These are phyloP conservation scores for Psilanteris sp. DNA, from an alignment of 1,140 invertebrate genomes.

Conservation along the genomic window DNA sequence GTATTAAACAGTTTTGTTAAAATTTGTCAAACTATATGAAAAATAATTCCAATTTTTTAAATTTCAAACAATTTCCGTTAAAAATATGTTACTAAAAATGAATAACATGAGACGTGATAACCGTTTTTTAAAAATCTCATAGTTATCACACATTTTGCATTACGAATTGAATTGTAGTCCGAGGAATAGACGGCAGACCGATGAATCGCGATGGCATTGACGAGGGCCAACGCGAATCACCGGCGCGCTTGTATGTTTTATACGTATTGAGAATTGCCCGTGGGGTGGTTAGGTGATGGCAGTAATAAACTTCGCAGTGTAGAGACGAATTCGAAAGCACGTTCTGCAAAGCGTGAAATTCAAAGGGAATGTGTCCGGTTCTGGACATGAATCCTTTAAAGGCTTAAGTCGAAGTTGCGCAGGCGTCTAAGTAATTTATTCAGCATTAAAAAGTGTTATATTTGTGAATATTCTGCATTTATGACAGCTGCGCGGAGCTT, in stretches of 20 bases:
- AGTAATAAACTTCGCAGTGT: conserved; percentile 53
- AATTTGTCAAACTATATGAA: no score
- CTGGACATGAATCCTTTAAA: conserved; percentile 71
- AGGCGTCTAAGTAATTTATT: conserved; percentile 69
- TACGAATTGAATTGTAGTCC: conserved; percentile 21
- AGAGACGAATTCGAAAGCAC: conserved; percentile 61
- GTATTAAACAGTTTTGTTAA: no score
- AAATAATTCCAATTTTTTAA: no score
- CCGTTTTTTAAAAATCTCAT: no score
- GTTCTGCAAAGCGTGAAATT: conserved; percentile 73
- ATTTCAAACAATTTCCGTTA: no score
- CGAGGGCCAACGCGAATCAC: conserved; percentile 46
- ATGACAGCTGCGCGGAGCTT: conserved; percentile 20
- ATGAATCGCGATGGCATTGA: conserved; percentile 49
- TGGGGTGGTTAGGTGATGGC: conserved; percentile 44
- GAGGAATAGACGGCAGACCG: conserved; percentile 2
- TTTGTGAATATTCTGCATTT: conserved; percentile 56
- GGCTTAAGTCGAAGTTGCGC: conserved; percentile 53
- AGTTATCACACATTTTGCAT: conserved; percentile 6
- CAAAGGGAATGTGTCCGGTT: conserved; percentile 73
- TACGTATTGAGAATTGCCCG: conserved; percentile 45
- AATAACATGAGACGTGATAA: no score
- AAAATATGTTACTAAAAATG: no score
- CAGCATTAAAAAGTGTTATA: conserved; percentile 61
- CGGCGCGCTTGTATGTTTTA: conserved; percentile 59